Percentiles rank a stretch among this genome's conserved stretches.
These are phyloP conservation scores for Sylvietta virens DNA, from an alignment of 2,113 vertebrate species.

Conservation along the genomic window DNA sequence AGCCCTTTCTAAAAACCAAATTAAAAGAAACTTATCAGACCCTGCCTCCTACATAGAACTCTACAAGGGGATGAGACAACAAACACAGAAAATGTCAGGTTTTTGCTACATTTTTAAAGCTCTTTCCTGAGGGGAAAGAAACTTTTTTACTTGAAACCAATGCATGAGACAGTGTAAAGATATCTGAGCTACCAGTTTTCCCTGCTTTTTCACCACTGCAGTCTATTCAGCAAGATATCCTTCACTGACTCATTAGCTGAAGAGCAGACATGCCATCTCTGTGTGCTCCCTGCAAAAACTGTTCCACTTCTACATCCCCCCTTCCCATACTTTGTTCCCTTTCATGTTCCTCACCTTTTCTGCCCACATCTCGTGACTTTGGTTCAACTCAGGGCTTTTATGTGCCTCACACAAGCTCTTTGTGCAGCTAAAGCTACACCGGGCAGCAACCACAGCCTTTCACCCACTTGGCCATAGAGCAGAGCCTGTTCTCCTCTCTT, in stretches of 20 bases:
- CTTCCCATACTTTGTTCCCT: background rate
- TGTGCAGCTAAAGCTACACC: slow-evolving; percentile 19
- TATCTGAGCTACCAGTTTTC: background rate
- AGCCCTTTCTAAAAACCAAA: background rate
- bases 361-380: background rate
- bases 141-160: background rate
- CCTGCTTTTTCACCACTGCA: background rate
- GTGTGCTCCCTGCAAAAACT: background rate
- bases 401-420: slow-evolving; percentile 29
- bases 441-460: background rate
- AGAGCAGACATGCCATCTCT: background rate
- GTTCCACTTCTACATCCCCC: background rate
- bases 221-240: background rate
- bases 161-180: background rate
- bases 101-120: background rate
- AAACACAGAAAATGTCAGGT: background rate
- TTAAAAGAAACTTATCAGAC: background rate
- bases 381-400: background rate
- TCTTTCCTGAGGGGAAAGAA: background rate
- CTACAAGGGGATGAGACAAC: background rate
- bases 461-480: slow-evolving; percentile 44
- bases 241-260: background rate
- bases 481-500: background rate
- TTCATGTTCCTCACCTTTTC: background rate
- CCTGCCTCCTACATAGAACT: background rate